Base-by-base conservation (phyloP, 2,888 invertebrate species). In the Syrista parreyssii region DNA sequence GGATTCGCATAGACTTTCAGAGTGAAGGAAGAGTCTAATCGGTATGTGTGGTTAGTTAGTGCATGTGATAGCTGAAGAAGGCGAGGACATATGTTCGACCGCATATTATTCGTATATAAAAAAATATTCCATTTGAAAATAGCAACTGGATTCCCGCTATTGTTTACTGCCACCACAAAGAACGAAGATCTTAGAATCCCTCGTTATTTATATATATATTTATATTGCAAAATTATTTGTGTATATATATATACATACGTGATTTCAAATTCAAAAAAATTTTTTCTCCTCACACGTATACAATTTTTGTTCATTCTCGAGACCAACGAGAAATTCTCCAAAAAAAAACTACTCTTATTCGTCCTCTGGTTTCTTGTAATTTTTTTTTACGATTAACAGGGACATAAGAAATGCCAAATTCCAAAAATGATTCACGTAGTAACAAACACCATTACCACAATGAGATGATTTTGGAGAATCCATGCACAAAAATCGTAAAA, bases 1-100 rank as follows among this genome's bases (percentile, higher is more conserved):
- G 55, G 55, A 55, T 55, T 55, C 55, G 23, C 55, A 55, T 23
- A 55, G 23, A 55, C 55, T 55, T 55, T 55, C 55, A 55, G 55
- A 55, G 55, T 23, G 23, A 55, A 55, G 55, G 23, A 55, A 55
- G 55, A 55, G 55, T 55, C 55, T 55, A 55, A 55, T 55, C 55
- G 55, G 55, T 1, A 9, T 9, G 55, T 55, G 55, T 55, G 55
- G 15, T 79, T 81, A 79, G 81, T 81, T 79, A 80, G 81, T 81
- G 78, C 68, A 76, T 76, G 78, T 77, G 68, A 76, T 68, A 74
- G 76, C 77, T 77, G 80, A 80, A 75, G 80, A 77, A 75, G 32
- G 78, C 72, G 68, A 40, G 35, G 31, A 76, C 71, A 75, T 77
- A 74, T 34, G 76, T 78, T 55, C 55, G 55, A 55, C 55, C 55